These are phyloP conservation scores for Halichondria panicea DNA, from an alignment of 37 sponge, comb jelly and placozoan species.

Conservation along the genomic window DNA sequence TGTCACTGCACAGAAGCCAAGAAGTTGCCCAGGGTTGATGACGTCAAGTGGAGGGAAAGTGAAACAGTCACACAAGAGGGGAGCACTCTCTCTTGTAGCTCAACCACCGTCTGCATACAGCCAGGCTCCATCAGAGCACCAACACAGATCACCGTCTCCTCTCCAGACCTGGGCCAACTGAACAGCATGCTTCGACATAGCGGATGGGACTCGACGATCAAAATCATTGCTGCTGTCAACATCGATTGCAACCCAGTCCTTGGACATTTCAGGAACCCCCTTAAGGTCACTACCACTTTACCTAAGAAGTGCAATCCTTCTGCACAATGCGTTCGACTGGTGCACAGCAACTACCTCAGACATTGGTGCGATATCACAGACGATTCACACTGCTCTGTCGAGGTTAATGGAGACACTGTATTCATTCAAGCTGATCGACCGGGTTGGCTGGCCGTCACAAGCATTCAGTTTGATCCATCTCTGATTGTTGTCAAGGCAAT, in stretches of 20 bases:
- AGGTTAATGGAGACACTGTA: neutral
- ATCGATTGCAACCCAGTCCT: constrained; percentile 12
- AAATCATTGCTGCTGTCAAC: constrained; percentile 19
- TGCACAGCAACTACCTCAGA: constrained; percentile 56
- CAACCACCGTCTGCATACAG: constrained; percentile 20
- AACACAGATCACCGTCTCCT: constrained; percentile 26
- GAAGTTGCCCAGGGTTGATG: neutral
- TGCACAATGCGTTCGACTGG: constrained; percentile 4
- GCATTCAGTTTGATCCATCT: constrained; percentile 25
- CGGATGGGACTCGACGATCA: constrained; percentile 40
- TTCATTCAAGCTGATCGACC: constrained; percentile 18
- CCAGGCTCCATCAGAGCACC: constrained; percentile 13
- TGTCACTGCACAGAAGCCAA: neutral
- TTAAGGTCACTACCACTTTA: neutral
- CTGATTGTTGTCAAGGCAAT: constrained; percentile 43
- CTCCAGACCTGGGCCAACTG: constrained; percentile 21
- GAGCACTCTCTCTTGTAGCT: neutral
- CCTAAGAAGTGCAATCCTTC: neutral
- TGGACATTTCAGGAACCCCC: constrained; percentile 20
- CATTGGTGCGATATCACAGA: constrained; percentile 63
- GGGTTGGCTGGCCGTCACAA: constrained; percentile 40
- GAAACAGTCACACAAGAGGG: neutral
- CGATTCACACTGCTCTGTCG: constrained; percentile 2
- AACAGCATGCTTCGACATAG: constrained; percentile 8
- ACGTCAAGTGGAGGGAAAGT: neutral